These are phyloP conservation scores for Propithecus coquereli DNA, from an alignment of 2,113 vertebrate species.

Conservation along the genomic window DNA sequence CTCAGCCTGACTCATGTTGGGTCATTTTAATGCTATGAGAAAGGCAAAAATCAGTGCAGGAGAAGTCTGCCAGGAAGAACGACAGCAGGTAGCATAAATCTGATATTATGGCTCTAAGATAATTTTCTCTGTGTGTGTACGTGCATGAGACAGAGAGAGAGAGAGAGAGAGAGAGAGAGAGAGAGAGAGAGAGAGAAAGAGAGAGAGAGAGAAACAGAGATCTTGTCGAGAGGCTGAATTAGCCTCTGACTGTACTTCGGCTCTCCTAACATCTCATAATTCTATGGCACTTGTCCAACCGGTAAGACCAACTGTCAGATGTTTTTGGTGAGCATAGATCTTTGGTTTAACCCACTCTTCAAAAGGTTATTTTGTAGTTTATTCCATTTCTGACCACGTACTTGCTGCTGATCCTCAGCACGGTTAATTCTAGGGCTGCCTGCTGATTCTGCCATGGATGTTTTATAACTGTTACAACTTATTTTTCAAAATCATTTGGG, in stretches of 20 bases:
- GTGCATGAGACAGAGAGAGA: neutral
- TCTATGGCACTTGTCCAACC: neutral
- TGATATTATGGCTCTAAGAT: neutral
- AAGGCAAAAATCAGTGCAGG: neutral
- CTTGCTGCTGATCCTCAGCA: neutral
- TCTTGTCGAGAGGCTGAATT: neutral
- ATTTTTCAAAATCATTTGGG: conserved; percentile 52
- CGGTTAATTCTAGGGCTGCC: conserved; percentile 43
- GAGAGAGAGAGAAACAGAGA: neutral
- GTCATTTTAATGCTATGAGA: neutral
- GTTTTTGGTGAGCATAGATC: neutral
- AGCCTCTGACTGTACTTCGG: neutral
- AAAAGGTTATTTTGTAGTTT: neutral
- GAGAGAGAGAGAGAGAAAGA: neutral
- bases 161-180: neutral
- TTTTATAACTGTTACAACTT: conserved; percentile 52
- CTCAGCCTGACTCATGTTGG: neutral
- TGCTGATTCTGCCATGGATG: conserved; percentile 13
- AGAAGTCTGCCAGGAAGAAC: neutral
- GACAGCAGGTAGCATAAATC: neutral
- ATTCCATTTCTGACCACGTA: neutral
- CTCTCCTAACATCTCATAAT: neutral
- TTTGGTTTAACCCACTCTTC: neutral
- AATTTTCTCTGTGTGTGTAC: neutral
- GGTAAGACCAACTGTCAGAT: neutral